Evolutionary conservation across 2,113 vertebrate genomes (phyloP), one percentile per base, ranked within the genome.

Genomic region (Nannospalax galili): DNA sequence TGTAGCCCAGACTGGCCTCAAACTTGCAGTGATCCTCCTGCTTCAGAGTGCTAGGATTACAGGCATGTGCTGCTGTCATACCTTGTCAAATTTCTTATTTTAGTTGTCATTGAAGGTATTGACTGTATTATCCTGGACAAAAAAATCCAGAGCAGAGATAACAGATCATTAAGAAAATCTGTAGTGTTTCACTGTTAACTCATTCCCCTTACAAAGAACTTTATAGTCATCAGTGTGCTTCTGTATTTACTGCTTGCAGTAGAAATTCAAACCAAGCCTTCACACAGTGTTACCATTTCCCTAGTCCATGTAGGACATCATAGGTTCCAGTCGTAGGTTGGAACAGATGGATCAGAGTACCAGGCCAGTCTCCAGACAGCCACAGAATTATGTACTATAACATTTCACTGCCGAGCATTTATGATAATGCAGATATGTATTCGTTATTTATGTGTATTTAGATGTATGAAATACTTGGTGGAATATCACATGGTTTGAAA

Each of bases 391-490:
- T 87, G 2, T 84, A 12, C 90, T 28, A 16, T 1, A 56, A 84
- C 37, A 60, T 5, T 35, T 96, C 91, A 97, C 95, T 92, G 88
- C 95, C 93, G 89, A 64, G 78, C n/a, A 40, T 90, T 65, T 88
- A 79, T 82, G 77, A 90, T 64, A 58, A 45, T 19, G 16, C 6
- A 10, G 0, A 67, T 92, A 60, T 90, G 35, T 95, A 88, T 80
- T 88, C 73, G 72, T 93, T 81, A 56, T 91, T 95, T 96, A 52
- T 90, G 37, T 92, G 35, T 93, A 67, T 93, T 87, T 94, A 93
- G 89, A 24, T 94, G 22, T 96, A 9, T 95, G 35, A 87, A 80
- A 74, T 91, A 84, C 84, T 93, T 58, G 90, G 42, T 94, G 20
- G 12, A 32, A 19, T 22, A 37, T 94, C n/a, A 17, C 65, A 78